phyloP scores from a whole-genome alignment of 2,113 vertebrate species.

The Calypte anna region DNA sequence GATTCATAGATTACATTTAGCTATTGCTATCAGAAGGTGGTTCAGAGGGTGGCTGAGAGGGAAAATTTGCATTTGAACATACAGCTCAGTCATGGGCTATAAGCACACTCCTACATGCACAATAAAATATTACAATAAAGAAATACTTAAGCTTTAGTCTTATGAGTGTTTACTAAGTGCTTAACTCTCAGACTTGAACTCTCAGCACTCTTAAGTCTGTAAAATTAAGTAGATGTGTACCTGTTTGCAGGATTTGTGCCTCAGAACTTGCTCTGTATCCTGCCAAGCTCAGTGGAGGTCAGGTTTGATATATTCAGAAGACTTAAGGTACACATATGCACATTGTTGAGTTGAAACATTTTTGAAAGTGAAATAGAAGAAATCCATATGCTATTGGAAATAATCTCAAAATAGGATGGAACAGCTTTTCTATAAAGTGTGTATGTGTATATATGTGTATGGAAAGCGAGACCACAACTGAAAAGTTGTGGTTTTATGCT shows the following conservation, averaged over 20 bases:
- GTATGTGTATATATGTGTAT: rapidly evolving
- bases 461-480: neutral
- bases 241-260: neutral
- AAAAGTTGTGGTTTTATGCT: neutral
- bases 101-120: neutral
- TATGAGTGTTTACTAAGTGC: neutral
- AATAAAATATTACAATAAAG: neutral
- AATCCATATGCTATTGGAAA: neutral
- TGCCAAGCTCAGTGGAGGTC: neutral
- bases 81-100: neutral
- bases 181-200: neutral
- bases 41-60: neutral
- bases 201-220: neutral
- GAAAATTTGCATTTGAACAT: neutral
- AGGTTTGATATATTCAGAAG: neutral
- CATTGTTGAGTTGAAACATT: neutral
- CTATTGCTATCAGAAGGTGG: neutral
- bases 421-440: too few species aligned
- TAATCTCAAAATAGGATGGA: neutral
- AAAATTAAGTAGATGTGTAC: neutral
- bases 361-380: neutral
- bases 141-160: neutral
- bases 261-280: neutral
- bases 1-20: neutral
- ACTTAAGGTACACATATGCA: neutral